Evolutionary conservation across 1,140 invertebrate genomes (phyloP), one percentile per base, ranked within the genome.

Genomic region (Sitobion miscanthi): DNA sequence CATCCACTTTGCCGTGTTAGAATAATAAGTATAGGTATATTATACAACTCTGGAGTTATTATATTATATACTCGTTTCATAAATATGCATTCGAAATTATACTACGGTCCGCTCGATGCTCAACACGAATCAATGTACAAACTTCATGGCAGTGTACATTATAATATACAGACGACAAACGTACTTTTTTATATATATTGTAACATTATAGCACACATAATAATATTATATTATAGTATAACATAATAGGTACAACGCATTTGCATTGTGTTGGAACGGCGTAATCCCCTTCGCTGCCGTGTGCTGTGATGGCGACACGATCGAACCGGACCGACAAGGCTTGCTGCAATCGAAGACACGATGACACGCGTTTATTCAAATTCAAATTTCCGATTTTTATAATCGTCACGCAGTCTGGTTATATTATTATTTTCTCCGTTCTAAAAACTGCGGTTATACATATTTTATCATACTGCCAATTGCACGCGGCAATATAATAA

Each of bases 331-430:
- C 45, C 85, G 85, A 86, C 45, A 47, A 86, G 85, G 45, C 45
- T 47, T n/a, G n/a, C n/a, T n/a, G n/a, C n/a, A n/a, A 87, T 87
- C 85, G 85, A 87, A 25, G 77, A 38, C 77, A 38, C 77, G n/a
- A 83, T 23, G n/a, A 83, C 45, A 47, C 30, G n/a, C 14, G 11
- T n/a, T 17, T 47, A 49, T 45, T 45, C 14, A 87, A 47, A 87
- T 87, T 87, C 45, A 49, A n/a, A 87, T 87, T 49, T 87, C 11
- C 23, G 14, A 87, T 87, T 45, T 85, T 85, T 45, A 8, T 38
- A 85, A 42, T 85, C 38, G 83, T 85, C 38, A 42, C 21, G 38
- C 83, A 83, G 35, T 23, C n/a, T 38, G 21, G 8, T 83, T 21
- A 83, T 83, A 83, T 38, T 52, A 52, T 47, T 83, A 83, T 83